Evolutionary conservation across 2,113 vertebrate genomes (phyloP).

Genomic region (Pygathrix nemaeus): DNA sequence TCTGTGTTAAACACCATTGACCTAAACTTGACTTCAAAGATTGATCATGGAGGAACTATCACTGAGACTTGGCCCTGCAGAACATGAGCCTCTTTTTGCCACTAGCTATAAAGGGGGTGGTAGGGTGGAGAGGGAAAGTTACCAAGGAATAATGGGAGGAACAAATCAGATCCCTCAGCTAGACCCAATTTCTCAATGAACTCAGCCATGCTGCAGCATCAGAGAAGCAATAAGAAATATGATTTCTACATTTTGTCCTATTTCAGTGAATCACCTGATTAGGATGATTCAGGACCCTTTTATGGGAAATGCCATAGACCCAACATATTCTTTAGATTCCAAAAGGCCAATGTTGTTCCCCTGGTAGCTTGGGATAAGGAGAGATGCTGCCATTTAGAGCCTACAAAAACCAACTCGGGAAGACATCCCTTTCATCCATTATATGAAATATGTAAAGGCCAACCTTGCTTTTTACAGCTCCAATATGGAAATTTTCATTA

Average conservation of each 20-base stretch:
- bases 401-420: too few species aligned
- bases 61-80: neutral
- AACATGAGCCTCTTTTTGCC: neutral
- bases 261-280: neutral
- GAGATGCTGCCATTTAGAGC: too few species aligned
- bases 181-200: neutral
- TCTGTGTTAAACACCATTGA: neutral
- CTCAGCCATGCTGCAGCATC: neutral
- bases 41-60: neutral
- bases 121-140: fast-evolving
- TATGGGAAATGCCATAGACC: neutral
- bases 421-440: too few species aligned
- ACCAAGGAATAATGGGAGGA: neutral
- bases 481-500: neutral
- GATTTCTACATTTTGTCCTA: neutral
- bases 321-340: too few species aligned
- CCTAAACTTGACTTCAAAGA: neutral
- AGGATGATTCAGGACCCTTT: neutral
- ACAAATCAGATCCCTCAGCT: neutral
- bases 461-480: too few species aligned
- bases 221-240: neutral
- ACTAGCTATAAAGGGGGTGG: neutral
- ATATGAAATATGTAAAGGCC: too few species aligned
- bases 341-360: too few species aligned
- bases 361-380: too few species aligned